Percentiles rank a stretch among this genome's conserved stretches.
Conservation (phyloP, 1,140 invertebrate species). For the Hestina assimilis region DNA sequence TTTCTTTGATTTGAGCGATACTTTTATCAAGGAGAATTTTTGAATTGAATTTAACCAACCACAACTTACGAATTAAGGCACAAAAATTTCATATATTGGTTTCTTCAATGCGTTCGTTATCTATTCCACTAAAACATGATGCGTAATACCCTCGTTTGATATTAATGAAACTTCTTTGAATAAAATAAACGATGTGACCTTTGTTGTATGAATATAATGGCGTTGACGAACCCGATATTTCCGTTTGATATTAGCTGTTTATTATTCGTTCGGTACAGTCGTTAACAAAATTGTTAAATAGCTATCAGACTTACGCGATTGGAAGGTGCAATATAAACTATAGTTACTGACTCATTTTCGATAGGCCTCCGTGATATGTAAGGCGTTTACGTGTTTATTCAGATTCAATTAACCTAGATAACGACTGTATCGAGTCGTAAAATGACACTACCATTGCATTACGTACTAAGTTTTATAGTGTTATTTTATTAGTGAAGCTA, state of each 20-base stretch:
- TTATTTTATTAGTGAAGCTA: constrained; percentile 27
- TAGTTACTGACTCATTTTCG: constrained; percentile 35
- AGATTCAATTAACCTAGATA: constrained; percentile 48
- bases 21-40: constrained; percentile 33
- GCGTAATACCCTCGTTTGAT: constrained; percentile 20
- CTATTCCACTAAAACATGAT: constrained; percentile 8
- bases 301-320: constrained; percentile 28
- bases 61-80: background rate
- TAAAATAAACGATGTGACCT: constrained; percentile 63
- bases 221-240: constrained; percentile 64
- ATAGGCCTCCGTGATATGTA: constrained; percentile 34
- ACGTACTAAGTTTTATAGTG: constrained; percentile 33
- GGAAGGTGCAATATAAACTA: constrained; percentile 35
- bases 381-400: constrained; percentile 41
- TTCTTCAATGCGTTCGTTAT: constrained; percentile 2
- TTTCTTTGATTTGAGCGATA: constrained; percentile 65
- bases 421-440: constrained; percentile 39
- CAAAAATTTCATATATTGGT: background rate
- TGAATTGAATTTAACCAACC: constrained; percentile 15
- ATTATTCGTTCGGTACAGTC: constrained; percentile 59
- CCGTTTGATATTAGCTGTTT: constrained; percentile 68
- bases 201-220: constrained; percentile 70
- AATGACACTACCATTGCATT: constrained; percentile 34
- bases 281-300: constrained; percentile 43
- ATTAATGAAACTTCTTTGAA: constrained; percentile 48